Conservation (phyloP, 2,888 invertebrate genomes). For the Aphidoletes aphidimyza region DNA sequence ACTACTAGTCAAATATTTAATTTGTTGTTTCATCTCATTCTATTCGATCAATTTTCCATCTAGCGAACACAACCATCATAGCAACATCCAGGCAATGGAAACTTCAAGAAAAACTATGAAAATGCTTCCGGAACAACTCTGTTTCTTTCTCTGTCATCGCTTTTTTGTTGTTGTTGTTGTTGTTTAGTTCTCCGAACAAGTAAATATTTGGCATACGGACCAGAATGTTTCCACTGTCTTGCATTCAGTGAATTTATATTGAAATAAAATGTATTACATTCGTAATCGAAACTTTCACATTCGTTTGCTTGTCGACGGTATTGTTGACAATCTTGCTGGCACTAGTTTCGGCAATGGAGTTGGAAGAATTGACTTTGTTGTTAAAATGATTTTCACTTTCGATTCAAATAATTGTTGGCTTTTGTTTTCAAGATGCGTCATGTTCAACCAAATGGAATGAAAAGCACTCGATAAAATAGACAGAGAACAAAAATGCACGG, state of each 20-base stretch:
- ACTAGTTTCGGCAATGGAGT: no score
- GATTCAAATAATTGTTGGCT: background rate
- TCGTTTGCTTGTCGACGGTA: background rate
- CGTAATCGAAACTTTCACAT: background rate
- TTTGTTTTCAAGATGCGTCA: no score
- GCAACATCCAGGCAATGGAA: background rate
- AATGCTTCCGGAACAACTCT: background rate
- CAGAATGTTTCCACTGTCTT: background rate
- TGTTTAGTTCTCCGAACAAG: no score
- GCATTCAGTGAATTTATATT: slow-evolving; percentile 29
- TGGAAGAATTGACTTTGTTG: no score
- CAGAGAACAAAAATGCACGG: no score
- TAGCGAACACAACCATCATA: background rate
- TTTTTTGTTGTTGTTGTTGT: no score
- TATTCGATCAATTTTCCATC: slow-evolving; percentile 13
- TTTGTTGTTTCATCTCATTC: slow-evolving; percentile 43
- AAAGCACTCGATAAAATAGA: no score
- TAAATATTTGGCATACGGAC: slow-evolving; percentile 15
- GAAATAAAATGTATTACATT: slow-evolving; percentile 4
- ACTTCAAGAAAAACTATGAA: background rate
- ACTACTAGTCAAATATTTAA: slow-evolving; percentile 47
- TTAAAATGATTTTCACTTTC: background rate
- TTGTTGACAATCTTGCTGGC: no score
- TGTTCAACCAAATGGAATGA: no score
- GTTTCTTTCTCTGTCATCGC: no score